phyloP scores from a whole-genome alignment of 2,888 invertebrate species.

The Xanthorhoe designata region DNA sequence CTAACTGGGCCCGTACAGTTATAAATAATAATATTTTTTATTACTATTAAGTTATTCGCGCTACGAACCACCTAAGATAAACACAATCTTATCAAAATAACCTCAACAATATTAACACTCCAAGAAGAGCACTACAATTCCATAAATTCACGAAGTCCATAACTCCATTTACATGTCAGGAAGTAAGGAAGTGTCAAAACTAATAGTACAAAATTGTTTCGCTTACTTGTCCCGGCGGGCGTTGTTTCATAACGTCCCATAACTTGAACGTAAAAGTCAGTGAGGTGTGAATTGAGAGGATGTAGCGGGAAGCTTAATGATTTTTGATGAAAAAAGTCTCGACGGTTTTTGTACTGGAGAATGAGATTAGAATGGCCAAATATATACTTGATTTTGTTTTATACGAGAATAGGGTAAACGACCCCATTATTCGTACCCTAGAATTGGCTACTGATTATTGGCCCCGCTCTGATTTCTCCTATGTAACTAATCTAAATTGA shows the following conservation, averaged over 20 bases:
- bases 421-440: no score
- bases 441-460: no score
- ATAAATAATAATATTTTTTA: no score
- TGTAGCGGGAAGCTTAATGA: background rate
- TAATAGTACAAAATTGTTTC: conserved; percentile 68
- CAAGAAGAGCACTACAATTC: conserved; percentile 1
- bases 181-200: conserved; percentile 73
- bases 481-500: no score
- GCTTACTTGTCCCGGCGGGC: conserved; percentile 67
- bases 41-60: no score
- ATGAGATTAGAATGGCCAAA: no score
- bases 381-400: no score
- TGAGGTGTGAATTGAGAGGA: conserved; percentile 6
- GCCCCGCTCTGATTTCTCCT: no score
- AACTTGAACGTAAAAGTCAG: conserved; percentile 65
- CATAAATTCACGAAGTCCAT: conserved; percentile 40
- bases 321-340: background rate
- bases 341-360: background rate
- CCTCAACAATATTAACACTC: background rate
- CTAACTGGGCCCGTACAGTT: no score
- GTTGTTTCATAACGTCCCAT: conserved; percentile 71
- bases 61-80: no score
- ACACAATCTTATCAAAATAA: background rate
- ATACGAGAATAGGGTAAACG: no score
- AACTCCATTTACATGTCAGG: conserved; percentile 49